These are phyloP conservation scores for Podabrus alpinus DNA, from an alignment of 2,888 invertebrate genomes.

Conservation along the genomic window DNA sequence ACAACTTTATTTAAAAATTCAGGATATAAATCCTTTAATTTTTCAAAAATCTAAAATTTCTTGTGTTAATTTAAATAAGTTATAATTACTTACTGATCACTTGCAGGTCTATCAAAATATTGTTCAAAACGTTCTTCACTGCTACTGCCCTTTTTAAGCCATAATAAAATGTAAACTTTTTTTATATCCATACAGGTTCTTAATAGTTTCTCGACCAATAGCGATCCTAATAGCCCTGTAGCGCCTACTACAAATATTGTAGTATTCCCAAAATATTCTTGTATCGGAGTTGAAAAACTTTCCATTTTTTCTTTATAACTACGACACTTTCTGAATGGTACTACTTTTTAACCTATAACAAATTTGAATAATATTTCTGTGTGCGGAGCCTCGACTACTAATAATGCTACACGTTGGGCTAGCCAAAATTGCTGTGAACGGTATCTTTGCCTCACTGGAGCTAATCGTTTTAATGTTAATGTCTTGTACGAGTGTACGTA, in stretches of 20 bases:
- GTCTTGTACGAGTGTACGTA: too few relatives aligned
- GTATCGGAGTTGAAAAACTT: constrained; percentile 15
- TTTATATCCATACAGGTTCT: not conserved
- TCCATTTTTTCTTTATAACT: not conserved
- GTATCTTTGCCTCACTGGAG: too few relatives aligned
- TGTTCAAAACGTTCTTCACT: not conserved
- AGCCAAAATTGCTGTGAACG: too few relatives aligned
- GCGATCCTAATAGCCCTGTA: not conserved
- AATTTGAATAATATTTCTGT: too few relatives aligned
- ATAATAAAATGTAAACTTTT: not conserved
- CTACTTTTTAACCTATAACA: too few relatives aligned
- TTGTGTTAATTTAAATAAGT: not conserved
- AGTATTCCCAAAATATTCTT: not conserved
- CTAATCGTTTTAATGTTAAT: too few relatives aligned
- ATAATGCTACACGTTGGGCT: too few relatives aligned
- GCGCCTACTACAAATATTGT: not conserved
- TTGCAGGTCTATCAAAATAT: not conserved
- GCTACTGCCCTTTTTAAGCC: not conserved
- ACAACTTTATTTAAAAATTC: not conserved
- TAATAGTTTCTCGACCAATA: not conserved
- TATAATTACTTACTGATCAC: not conserved
- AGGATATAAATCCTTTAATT: not conserved
- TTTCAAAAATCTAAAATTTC: not conserved
- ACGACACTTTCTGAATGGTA: too few relatives aligned
- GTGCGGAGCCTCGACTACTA: too few relatives aligned